phyloP scores from a whole-genome alignment of 64 coral and sea anemone genomes.

The Dendronephthya gigantea region DNA sequence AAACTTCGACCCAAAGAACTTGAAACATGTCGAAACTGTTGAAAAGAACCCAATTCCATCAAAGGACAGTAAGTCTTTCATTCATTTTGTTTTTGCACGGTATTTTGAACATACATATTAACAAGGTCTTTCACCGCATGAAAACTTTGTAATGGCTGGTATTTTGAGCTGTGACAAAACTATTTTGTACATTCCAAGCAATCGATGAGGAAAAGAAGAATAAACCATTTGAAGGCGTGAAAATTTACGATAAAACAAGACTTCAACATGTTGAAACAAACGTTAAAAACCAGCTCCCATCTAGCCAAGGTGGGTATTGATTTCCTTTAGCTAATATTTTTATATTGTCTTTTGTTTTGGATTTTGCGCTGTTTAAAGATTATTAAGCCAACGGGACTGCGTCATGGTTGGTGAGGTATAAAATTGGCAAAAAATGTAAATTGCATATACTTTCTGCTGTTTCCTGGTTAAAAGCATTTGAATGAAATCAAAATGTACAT shows the following conservation, averaged over 20 bases:
- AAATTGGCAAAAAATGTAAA: background rate
- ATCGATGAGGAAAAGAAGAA: slow-evolving; percentile 17
- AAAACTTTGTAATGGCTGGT: background rate
- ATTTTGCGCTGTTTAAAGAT: background rate
- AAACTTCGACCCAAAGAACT: background rate
- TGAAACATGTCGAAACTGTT: slow-evolving; percentile 6
- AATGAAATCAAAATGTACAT: background rate
- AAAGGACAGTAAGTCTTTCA: background rate
- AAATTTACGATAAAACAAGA: background rate
- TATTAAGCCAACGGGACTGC: background rate
- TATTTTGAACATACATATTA: background rate
- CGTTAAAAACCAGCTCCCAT: background rate
- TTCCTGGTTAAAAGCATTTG: background rate
- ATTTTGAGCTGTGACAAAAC: background rate
- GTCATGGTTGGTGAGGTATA: background rate
- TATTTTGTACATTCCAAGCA: background rate
- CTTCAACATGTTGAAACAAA: background rate
- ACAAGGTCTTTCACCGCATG: background rate
- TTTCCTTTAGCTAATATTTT: background rate
- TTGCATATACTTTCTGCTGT: background rate
- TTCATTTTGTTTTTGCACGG: background rate
- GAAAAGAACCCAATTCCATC: slow-evolving; percentile 11
- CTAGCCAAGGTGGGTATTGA: background rate
- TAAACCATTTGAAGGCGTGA: background rate
- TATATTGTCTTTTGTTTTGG: background rate